Percentiles rank a stretch among this genome's conserved stretches.
Evolutionary conservation across 2,888 invertebrate species (phyloP).

Genomic region (Metallyticus violacea): DNA sequence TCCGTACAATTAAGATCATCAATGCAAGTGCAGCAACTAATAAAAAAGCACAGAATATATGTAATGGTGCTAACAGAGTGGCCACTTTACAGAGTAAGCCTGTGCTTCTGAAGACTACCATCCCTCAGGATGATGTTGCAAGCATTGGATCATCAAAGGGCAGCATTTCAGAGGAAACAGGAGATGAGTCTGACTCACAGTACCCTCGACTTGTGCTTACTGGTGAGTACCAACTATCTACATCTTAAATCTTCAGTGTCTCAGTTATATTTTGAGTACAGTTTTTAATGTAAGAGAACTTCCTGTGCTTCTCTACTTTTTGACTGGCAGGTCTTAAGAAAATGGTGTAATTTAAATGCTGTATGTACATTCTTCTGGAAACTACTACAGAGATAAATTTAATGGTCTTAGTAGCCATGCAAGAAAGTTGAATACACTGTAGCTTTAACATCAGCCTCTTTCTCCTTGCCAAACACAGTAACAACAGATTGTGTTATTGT

Average conservation of each 20-base stretch:
- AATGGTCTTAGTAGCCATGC: no score
- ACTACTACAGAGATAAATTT: no score
- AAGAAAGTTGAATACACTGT: no score
- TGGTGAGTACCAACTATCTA: conserved; percentile 9
- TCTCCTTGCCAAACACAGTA: no score
- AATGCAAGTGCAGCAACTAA: conserved; percentile 55
- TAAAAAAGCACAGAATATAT: background rate
- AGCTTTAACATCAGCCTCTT: no score
- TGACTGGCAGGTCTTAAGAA: background rate
- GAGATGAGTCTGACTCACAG: conserved; percentile 43
- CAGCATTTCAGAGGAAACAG: conserved; percentile 40
- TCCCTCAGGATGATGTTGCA: background rate
- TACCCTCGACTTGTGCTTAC: conserved; percentile 69
- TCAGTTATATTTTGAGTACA: no score
- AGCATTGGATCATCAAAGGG: conserved; percentile 10
- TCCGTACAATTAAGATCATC: conserved; percentile 69
- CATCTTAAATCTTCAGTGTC: no score
- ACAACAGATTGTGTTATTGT: no score
- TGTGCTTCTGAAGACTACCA: conserved; percentile 4
- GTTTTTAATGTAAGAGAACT: no score
- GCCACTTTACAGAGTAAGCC: background rate
- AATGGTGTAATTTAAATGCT: no score
- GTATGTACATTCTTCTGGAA: no score
- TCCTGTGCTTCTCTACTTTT: background rate
- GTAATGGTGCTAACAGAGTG: background rate